Evolutionary conservation across 92 coral and sea anemone species (phyloP), one percentile per base, ranked within the genome.

Genomic region (Muricea muricata): DNA sequence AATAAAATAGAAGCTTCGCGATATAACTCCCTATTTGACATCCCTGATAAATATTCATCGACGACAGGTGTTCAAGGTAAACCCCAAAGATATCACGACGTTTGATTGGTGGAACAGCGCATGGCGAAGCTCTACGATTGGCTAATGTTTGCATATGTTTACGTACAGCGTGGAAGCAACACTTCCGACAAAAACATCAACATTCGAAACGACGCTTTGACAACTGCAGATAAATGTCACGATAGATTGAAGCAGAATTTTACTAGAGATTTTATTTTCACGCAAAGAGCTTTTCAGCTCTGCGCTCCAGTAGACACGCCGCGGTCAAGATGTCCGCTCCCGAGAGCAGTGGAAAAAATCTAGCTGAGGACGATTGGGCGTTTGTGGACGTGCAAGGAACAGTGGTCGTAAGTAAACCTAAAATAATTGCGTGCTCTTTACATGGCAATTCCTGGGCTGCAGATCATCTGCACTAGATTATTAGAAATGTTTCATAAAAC

Each of bases 191-290:
- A 71, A 71, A 71, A 71, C 78, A 71, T 33, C 41, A 30, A 68
- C 46, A 65, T 71, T 71, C 78, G 78, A 71, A 68, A 11, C 24
- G 78, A 71, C 78, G 78, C 78, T 71, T 71, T 37, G 78, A 71
- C 78, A 71, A 40, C 56, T 12, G 3, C 10, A 31, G 20, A 40
- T 18, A 45, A 30, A n/a, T 25, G 47, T 35, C 13, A 40, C 5
- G 75, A 68, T 5, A 67, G 11, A 7, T 23, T 23, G 46, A 50
- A 1, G n/a, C 14, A 32, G 31, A 65, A 26, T 31, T 14, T 29
- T 6, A 11, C 37, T 1, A 35, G 72, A 10, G 7, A 20, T 26
- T 25, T n/a, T 1, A 17, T 68, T 68, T 8, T 46, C 48, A 40
- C 34, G 78, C 31, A 1, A 71, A 11, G 11, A 28, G 78, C 28